phyloP scores from a whole-genome alignment of 2,797 vertebrate species.

The Orientallactaga sibirica region DNA sequence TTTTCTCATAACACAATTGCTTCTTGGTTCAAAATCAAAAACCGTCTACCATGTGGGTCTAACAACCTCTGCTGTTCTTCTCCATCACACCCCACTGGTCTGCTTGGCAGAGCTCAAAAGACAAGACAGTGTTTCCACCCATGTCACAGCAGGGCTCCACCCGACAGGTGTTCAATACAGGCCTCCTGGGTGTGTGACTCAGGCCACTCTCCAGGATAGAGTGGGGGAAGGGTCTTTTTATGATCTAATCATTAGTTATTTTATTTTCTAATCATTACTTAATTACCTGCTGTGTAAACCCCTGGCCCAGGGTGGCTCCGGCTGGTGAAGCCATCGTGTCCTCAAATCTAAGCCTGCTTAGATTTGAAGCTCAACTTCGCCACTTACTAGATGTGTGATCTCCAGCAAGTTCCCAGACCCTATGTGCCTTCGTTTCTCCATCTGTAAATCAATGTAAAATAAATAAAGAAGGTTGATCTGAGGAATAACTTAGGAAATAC shows the following conservation, averaged over 20 bases:
- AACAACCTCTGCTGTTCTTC: too few relatives aligned
- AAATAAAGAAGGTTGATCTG: not conserved
- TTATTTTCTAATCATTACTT: not conserved
- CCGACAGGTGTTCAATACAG: too few relatives aligned
- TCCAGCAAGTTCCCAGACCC: not conserved
- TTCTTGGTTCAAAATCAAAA: not conserved
- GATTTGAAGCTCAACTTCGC: not conserved
- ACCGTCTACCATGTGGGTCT: too few relatives aligned
- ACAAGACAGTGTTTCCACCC: too few relatives aligned
- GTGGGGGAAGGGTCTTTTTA: too few relatives aligned
- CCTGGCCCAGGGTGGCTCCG: not conserved
- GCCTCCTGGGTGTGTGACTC: too few relatives aligned
- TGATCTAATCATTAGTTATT: too few relatives aligned
- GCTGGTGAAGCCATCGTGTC: not conserved
- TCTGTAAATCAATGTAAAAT: not conserved
- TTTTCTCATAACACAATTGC: not conserved
- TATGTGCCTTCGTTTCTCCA: not conserved
- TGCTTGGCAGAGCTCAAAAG: too few relatives aligned
- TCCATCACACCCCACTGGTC: too few relatives aligned
- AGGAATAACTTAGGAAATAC: not conserved
- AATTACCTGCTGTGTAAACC: not conserved
- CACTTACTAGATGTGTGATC: not conserved
- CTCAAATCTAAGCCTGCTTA: not conserved
- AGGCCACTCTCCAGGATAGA: too few relatives aligned
- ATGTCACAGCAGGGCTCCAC: too few relatives aligned